phyloP scores from a whole-genome alignment of 1,140 invertebrate species.

The Meloidogyne hapla region DNA sequence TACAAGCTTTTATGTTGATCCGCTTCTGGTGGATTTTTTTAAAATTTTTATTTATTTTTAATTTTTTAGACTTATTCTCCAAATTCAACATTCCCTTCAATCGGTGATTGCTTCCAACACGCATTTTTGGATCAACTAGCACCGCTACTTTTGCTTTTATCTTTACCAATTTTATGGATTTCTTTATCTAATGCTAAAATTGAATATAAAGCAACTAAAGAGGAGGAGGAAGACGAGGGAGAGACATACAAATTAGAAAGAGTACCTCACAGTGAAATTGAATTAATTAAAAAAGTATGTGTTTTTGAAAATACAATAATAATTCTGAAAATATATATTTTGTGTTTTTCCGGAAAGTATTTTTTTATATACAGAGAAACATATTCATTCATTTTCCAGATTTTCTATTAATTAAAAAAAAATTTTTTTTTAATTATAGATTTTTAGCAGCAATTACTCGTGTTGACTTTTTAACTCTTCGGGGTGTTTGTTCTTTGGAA shows the following conservation, averaged over 20 bases:
- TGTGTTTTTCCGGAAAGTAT: no score
- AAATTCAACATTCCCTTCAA: conserved; percentile 1
- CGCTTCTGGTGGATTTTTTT: neutral
- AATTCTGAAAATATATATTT: no score
- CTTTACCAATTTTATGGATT: conserved; percentile 42
- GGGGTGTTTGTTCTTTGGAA: conserved; percentile 35
- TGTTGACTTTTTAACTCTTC: conserved; percentile 51
- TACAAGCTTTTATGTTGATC: neutral
- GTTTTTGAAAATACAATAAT: no score
- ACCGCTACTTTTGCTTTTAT: conserved; percentile 33
- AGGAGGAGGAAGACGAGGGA: neutral
- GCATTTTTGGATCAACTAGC: conserved; percentile 40
- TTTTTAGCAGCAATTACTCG: conserved; percentile 41
- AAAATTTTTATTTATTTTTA: neutral
- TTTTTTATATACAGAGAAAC: no score
- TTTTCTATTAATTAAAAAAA: no score
- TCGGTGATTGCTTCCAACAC: conserved; percentile 43
- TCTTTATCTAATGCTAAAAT: conserved; percentile 17
- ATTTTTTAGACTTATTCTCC: neutral
- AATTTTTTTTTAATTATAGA: conserved; percentile 44
- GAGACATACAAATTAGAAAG: neutral
- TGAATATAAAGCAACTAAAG: conserved; percentile 1
- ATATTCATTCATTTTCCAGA: no score
- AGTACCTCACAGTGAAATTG: neutral
- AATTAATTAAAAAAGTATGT: conserved; percentile 4